These are phyloP conservation scores for Daphoenositta chrysoptera DNA, from an alignment of 2,113 vertebrate species.

Conservation along the genomic window DNA sequence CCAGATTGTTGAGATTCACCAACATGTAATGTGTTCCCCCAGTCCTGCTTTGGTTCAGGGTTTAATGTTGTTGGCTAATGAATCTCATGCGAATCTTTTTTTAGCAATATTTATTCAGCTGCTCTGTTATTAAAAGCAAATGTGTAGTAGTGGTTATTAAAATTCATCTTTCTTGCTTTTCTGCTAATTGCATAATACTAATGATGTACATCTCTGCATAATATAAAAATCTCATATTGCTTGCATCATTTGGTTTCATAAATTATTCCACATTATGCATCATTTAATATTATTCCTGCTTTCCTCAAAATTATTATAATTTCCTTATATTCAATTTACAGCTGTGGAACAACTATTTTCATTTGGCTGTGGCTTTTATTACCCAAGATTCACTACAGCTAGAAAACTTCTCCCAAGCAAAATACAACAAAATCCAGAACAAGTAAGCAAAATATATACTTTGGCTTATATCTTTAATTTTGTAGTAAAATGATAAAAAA, in stretches of 20 bases:
- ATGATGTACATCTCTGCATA: slow-evolving; percentile 43
- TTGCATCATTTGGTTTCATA: slow-evolving; percentile 59
- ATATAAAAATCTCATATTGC: slow-evolving; percentile 31
- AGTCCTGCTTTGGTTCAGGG: not conserved
- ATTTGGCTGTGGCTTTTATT: slow-evolving; percentile 97
- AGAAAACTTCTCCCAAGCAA: slow-evolving; percentile 92
- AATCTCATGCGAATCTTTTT: not conserved
- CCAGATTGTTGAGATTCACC: not conserved
- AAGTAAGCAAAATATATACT: slow-evolving; percentile 77
- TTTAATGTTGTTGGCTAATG: not conserved
- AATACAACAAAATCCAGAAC: slow-evolving; percentile 92
- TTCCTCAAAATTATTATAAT: slow-evolving; percentile 27
- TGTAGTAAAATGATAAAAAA: not conserved
- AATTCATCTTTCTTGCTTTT: slow-evolving; percentile 25
- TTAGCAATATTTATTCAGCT: slow-evolving; percentile 26
- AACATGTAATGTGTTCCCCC: not conserved
- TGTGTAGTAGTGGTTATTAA: slow-evolving; percentile 23
- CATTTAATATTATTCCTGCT: slow-evolving; percentile 37
- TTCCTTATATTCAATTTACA: slow-evolving; percentile 69
- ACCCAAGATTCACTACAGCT: slow-evolving; percentile 97
- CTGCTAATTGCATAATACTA: slow-evolving; percentile 43
- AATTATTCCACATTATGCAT: slow-evolving; percentile 65
- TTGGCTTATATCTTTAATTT: not conserved
- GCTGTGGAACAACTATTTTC: slow-evolving; percentile 99
- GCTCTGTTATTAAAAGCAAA: slow-evolving; percentile 6